Evolutionary conservation across 1,140 invertebrate genomes (phyloP), one percentile per base, ranked within the genome.

Genomic region (Achroia grisella): DNA sequence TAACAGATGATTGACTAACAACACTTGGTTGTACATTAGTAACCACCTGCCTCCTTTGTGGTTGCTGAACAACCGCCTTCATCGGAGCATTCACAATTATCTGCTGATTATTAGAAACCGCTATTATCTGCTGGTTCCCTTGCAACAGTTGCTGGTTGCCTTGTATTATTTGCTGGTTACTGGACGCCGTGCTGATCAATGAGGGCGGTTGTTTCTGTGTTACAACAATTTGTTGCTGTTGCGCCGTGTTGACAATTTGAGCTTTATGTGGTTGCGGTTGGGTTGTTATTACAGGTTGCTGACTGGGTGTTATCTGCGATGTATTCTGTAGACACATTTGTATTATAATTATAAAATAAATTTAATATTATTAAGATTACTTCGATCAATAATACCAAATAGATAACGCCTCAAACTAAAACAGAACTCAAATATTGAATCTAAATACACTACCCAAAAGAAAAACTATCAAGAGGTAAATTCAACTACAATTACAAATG

Each of bases 191-290:
- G 28, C 53, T 69, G 36, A 84, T 84, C 1, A 80, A 48, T 0
- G 71, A 68, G 0, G 77, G 75, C 4, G 79, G 71, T 56, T 79
- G 78, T 40, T 79, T 85, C 42, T 81, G 73, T 0, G 78, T 75
- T 1, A 85, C 72, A 14, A 87, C 69, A 0, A 86, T 74, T 41
- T 86, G 82, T 44, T 85, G 79, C 8, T 59, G 15, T 39, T 60
- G 65, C 29, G 68, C 46, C 41, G 67, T 71, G 45, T 74, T 81
- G 0, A 82, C 68, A 9, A 86, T 68, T 56, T 86, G 81, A 1
- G 83, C 82, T 41, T 85, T 85, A 35, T 86, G 83, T 0, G 83
- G 76, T 59, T 87, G 86, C 8, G 83, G 83, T 46, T 82, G 82
- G 0, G 79, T 66, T 4, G 82, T 86, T 61, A 87, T 86, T 39